Evolutionary conservation across 2,888 invertebrate genomes (phyloP).

Genomic region (Drosophila hamatofila): DNA sequence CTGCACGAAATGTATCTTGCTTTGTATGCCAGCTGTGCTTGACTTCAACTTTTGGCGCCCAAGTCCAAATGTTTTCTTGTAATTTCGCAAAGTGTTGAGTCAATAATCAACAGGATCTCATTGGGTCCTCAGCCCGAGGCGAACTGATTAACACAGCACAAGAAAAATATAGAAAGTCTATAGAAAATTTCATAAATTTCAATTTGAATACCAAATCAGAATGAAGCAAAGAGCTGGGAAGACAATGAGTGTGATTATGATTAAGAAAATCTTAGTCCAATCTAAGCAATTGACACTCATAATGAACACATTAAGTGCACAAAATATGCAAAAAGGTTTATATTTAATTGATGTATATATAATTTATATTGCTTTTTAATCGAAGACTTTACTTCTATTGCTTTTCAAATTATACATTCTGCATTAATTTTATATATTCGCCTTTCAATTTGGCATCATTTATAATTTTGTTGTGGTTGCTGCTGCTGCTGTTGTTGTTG

Average conservation of each 20-base stretch:
- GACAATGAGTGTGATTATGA: too few relatives aligned
- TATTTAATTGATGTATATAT: neutral
- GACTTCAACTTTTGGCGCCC: conserved; percentile 43
- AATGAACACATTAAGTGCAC: too few relatives aligned
- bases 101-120: conserved; percentile 60
- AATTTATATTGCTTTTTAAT: conserved; percentile 1
- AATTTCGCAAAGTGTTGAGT: conserved; percentile 82
- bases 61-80: conserved; percentile 73
- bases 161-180: neutral
- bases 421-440: conserved; percentile 11
- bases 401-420: neutral
- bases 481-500: neutral
- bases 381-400: neutral
- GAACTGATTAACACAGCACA: conserved; percentile 12
- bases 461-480: conserved; percentile 29
- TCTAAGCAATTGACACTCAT: too few relatives aligned
- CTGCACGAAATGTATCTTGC: conserved; percentile 7
- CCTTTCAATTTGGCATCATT: conserved; percentile 13
- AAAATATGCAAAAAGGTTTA: neutral
- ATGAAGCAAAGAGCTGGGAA: too few relatives aligned
- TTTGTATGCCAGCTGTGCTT: conserved; percentile 14
- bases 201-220: too few relatives aligned
- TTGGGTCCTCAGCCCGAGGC: conserved; percentile 18
- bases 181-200: neutral
- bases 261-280: too few relatives aligned